Percentiles rank a stretch among this genome's conserved stretches.
phyloP scores from a whole-genome alignment of 2,113 vertebrate genomes.

The Chinchilla lanigera region DNA sequence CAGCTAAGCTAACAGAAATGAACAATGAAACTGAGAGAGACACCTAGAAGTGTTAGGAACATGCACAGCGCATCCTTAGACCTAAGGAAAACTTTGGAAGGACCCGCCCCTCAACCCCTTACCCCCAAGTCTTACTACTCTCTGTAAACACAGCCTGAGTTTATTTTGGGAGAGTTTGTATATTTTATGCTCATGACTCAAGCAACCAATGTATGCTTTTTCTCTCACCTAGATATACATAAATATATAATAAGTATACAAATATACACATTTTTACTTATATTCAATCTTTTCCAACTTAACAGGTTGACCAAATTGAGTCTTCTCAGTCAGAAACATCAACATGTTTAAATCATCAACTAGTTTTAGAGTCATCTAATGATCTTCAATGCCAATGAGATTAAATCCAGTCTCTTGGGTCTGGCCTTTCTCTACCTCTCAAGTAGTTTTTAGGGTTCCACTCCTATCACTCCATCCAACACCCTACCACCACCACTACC shows the following conservation, averaged over 20 bases:
- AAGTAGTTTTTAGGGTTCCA: background rate
- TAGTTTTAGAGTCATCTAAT: background rate
- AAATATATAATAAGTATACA: background rate
- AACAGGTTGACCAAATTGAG: background rate
- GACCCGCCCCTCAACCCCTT: background rate
- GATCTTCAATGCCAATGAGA: background rate
- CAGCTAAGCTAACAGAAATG: background rate
- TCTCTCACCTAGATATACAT: background rate
- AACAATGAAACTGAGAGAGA: background rate
- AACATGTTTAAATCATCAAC: constrained; percentile 12
- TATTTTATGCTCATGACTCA: background rate
- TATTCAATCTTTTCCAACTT: constrained; percentile 7
- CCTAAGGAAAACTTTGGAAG: background rate
- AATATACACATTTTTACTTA: background rate
- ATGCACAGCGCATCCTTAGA: background rate
- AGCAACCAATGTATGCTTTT: background rate
- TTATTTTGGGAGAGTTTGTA: background rate
- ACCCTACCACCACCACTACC: background rate
- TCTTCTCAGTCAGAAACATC: background rate
- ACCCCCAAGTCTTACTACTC: background rate
- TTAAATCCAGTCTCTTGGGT: background rate
- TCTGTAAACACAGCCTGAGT: background rate
- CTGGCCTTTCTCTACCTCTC: background rate
- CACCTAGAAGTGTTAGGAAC: background rate
- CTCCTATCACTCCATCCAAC: background rate